Evolutionary conservation across 2,888 invertebrate species (phyloP), one percentile per base, ranked within the genome.

Genomic region (Xylota sylvarum): DNA sequence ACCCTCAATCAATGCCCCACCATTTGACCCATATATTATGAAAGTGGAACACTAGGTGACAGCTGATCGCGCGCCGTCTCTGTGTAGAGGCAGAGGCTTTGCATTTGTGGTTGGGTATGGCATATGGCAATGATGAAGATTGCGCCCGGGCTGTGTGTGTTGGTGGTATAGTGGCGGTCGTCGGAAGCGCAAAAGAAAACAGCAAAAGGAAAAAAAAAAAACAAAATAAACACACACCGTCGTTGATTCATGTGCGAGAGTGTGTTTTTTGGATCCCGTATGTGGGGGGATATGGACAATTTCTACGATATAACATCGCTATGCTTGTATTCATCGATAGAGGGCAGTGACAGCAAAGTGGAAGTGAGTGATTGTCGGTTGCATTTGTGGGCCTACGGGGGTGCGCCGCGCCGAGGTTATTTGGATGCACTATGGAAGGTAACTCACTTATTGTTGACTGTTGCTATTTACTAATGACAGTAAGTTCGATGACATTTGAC

Each of bases 11-110:
- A 89, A 89, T 89, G 89, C 90, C 89, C 89, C 90, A 90, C 88
- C 88, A 89, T 89, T 89, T 90, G 90, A 90, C 90, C 90, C 89
- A 90, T 90, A 90, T 90, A 89, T 90, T 89, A 89, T 89, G 89
- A 89, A 90, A 90, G 90, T 90, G 89, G 90, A 90, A 90, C 90
- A 90, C 90, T 90, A 89, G 90, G 90, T 90, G 90, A 90, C 90
- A 90, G 90, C 90, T 90, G 90, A 90, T 90, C 90, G 89, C 88
- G 55, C 40, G 78, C 70, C 73, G 56, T 78, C 37, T 82, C 55
- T 70, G 52, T 81, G 64, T 78, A 7, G 67, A 65, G 73, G 64
- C 81, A 65, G 40, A 72, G 74, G 77, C 81, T 81, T 64, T 85
- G 74, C 72, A 77, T 74, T 77, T 80, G 84, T 77, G 65, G 77